These are phyloP conservation scores for Nixonia krombeini DNA, from an alignment of 1,140 invertebrate genomes.

Conservation along the genomic window DNA sequence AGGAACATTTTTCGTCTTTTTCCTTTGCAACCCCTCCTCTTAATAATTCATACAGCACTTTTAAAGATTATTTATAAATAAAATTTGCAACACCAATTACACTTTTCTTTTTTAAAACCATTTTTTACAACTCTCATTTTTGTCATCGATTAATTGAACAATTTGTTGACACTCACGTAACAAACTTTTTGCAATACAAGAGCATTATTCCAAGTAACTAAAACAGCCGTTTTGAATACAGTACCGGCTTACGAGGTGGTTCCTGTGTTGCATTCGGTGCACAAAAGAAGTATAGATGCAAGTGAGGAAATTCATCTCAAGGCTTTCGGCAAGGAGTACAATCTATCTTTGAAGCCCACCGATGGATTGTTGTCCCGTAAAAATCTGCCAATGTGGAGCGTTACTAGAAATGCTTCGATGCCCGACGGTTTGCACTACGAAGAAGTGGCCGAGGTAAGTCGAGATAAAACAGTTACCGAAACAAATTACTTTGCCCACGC, in stretches of 20 bases:
- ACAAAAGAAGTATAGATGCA: slow-evolving; percentile 69
- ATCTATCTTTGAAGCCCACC: slow-evolving; percentile 81
- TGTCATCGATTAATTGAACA: too few relatives aligned
- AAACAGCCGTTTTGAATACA: slow-evolving; percentile 56
- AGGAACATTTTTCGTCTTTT: too few relatives aligned
- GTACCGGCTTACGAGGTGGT: slow-evolving; percentile 80
- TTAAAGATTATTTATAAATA: too few relatives aligned
- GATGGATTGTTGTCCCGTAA: slow-evolving; percentile 78
- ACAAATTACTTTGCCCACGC: too few relatives aligned
- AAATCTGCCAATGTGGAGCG: slow-evolving; percentile 83
- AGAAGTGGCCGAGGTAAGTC: slow-evolving; percentile 78
- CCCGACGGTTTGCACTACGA: slow-evolving; percentile 83
- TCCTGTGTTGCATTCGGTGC: slow-evolving; percentile 69
- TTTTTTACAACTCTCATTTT: too few relatives aligned
- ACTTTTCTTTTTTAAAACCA: too few relatives aligned
- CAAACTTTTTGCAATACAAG: too few relatives aligned
- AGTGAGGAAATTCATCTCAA: slow-evolving; percentile 80
- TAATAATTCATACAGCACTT: too few relatives aligned
- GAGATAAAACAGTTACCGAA: slow-evolving; percentile 6
- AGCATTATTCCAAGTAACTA: too few relatives aligned
- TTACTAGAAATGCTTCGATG: slow-evolving; percentile 77
- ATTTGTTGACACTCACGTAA: too few relatives aligned
- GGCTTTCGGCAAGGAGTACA: slow-evolving; percentile 82
- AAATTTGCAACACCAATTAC: too few relatives aligned
- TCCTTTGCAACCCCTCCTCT: too few relatives aligned